A percentile compares a stretch with the other conserved stretches of the same genome.
Conservation (phyloP, 2,113 vertebrate species). For the Eulemur macaco region DNA sequence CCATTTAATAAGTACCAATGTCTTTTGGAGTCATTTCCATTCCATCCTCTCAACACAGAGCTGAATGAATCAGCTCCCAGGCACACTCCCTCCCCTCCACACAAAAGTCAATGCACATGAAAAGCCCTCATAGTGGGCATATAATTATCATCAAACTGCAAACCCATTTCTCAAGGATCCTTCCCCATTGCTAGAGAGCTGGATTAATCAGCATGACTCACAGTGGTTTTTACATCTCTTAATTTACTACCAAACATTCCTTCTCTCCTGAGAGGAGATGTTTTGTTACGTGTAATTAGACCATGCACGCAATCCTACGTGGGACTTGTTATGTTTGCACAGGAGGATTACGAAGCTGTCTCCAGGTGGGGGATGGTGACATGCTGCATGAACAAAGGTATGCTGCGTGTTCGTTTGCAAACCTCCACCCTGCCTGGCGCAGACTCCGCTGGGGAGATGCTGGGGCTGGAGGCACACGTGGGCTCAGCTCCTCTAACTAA, state of each 20-base stretch:
- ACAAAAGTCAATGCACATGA: constrained; percentile 12
- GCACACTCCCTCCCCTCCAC: neutral
- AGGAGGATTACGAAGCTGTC: neutral
- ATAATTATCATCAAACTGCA: constrained; percentile 57
- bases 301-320: neutral
- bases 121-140: neutral
- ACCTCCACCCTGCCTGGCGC: neutral
- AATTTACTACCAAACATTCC: constrained; percentile 77
- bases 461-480: constrained; percentile 32
- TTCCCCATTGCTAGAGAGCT: constrained; percentile 74
- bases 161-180: constrained; percentile 71
- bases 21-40: constrained; percentile 2
- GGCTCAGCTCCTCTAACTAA: constrained; percentile 35
- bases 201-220: constrained; percentile 72
- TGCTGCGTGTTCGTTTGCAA: constrained; percentile 60
- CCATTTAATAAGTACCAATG: constrained; percentile 15
- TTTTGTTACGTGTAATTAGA: constrained; percentile 81
- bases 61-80: neutral
- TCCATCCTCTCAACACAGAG: neutral
- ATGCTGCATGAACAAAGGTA: constrained; percentile 69
- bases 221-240: constrained; percentile 69
- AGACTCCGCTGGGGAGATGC: neutral
- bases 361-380: neutral
- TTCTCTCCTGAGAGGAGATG: constrained; percentile 75
- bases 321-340: constrained; percentile 76